Evolutionary conservation across 2,797 vertebrate genomes (phyloP).

Genomic region (Hipposideros larvatus): DNA sequence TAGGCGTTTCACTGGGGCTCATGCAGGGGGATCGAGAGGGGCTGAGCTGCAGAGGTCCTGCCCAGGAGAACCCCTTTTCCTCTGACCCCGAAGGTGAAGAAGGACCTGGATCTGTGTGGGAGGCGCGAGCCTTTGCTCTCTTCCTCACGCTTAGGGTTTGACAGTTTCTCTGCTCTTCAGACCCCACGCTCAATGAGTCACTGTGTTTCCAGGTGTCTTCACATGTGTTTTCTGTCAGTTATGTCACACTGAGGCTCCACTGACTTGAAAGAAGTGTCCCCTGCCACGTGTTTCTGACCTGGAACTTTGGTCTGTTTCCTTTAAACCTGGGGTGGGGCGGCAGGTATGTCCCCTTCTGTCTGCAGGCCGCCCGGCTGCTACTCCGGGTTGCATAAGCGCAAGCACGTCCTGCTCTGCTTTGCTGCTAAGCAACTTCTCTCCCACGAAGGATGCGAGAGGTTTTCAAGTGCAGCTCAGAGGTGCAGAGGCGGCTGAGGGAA

Average conservation of each 20-base stretch:
- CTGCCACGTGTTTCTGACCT: neutral
- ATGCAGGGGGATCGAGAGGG: neutral
- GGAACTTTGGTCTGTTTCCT: conserved; percentile 18
- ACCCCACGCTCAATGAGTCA: conserved; percentile 75
- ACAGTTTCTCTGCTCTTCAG: conserved; percentile 71
- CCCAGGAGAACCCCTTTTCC: neutral
- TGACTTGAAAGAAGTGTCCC: conserved; percentile 56
- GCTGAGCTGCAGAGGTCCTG: neutral
- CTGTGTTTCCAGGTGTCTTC: conserved; percentile 65
- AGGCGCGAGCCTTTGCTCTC: neutral
- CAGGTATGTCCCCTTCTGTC: neutral
- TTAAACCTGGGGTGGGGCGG: neutral
- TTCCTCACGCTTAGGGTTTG: conserved; percentile 44
- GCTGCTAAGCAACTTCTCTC: conserved; percentile 81
- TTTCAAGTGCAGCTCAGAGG: conserved; percentile 78
- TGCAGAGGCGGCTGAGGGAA: conserved; percentile 83
- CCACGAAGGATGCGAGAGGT: conserved; percentile 79
- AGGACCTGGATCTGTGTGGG: conserved; percentile 59
- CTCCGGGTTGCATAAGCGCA: conserved; percentile 51
- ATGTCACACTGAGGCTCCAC: conserved; percentile 33
- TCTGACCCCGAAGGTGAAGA: neutral
- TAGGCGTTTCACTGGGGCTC: neutral
- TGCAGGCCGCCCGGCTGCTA: neutral
- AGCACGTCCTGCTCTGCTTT: conserved; percentile 56
- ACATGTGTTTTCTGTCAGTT: conserved; percentile 69